Base-by-base conservation (phyloP, 2,888 invertebrate genomes). In the Scaeva pyrastri region DNA sequence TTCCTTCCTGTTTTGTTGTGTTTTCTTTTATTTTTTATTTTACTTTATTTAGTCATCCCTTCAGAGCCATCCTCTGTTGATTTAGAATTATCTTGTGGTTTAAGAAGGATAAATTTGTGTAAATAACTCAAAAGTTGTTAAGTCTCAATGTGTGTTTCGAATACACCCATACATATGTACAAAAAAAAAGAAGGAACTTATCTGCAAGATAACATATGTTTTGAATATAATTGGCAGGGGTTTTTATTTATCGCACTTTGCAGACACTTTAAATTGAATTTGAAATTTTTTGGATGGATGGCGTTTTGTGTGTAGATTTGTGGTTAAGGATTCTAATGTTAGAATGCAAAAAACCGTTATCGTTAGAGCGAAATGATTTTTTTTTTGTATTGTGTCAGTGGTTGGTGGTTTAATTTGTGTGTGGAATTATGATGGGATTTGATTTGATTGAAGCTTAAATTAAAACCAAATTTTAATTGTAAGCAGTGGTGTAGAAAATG, bases 201-300 rank as follows among this genome's bases (percentile, higher is more conserved):
- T 70, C 31, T 31, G 31, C 45, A 48, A 55, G 43, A 64, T 41
- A 78, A 74, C 78, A 78, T 62, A 70, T 70, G 78, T 62, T 56
- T 62, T 45, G 62, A 70, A 62, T 73, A 68, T 73, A 68, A 73
- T 78, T 74, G 73, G 62, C 41, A 16, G 36, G 78, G 41, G 64
- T 74, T 64, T 70, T 58, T 55, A 39, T 74, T 62, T 60, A 66
- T 66, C 56, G 36, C 64, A 71, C 71, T 58, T 58, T 58, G 64
- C 56, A 76, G 66, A 82, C 52, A 82, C 14, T 72, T 72, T 60
- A 66, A 72, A 82, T 77, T 72, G 23, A 64, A 60, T 71, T 81
- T 71, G 31, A 50, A 31, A n/a, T n/a, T 31, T 26, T 26, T 26
- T 7, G 52, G 23, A 14, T 7, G 39, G 39, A 39, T 39, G 1